A percentile compares a stretch with the other conserved stretches of the same genome.
phyloP scores from a whole-genome alignment of 2,888 invertebrate species.

The Biston stratarius region DNA sequence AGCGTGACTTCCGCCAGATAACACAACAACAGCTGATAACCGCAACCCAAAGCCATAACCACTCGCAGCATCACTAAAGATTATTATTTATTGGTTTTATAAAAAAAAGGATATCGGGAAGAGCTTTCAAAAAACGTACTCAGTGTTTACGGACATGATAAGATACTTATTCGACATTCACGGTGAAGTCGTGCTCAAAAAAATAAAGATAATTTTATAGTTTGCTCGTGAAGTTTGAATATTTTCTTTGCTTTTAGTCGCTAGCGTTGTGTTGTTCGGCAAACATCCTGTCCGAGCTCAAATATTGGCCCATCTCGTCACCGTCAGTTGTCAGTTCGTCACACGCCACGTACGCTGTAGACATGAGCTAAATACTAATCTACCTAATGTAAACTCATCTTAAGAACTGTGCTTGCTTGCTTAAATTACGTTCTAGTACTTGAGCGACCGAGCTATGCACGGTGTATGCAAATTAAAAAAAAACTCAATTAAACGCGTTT shows the following conservation, averaged over 20 bases:
- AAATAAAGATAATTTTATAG: conserved; percentile 62
- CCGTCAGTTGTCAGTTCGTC: conserved; percentile 59
- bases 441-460: no score
- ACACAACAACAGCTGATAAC: conserved; percentile 51
- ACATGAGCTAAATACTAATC: conserved; percentile 72
- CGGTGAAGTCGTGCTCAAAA: conserved; percentile 48
- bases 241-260: conserved; percentile 78
- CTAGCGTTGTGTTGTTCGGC: conserved; percentile 69
- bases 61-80: conserved; percentile 71
- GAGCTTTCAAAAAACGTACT: conserved; percentile 50
- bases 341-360: conserved; percentile 67
- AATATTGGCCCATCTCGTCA: conserved; percentile 72
- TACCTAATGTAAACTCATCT: conserved; percentile 52
- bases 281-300: conserved; percentile 80
- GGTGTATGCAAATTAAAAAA: no score
- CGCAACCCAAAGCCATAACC: conserved; percentile 50
- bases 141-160: conserved; percentile 62
- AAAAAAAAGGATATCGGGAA: conserved; percentile 55
- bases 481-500: no score
- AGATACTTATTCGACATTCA: conserved; percentile 58
- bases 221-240: conserved; percentile 68
- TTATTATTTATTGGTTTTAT: conserved; percentile 60
- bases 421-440: no score
- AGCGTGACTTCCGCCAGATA: conserved; percentile 82
- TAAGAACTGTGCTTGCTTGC: conserved; percentile 20